Evolutionary conservation across 2,888 invertebrate genomes (phyloP).

Genomic region (Gordius sp.): DNA sequence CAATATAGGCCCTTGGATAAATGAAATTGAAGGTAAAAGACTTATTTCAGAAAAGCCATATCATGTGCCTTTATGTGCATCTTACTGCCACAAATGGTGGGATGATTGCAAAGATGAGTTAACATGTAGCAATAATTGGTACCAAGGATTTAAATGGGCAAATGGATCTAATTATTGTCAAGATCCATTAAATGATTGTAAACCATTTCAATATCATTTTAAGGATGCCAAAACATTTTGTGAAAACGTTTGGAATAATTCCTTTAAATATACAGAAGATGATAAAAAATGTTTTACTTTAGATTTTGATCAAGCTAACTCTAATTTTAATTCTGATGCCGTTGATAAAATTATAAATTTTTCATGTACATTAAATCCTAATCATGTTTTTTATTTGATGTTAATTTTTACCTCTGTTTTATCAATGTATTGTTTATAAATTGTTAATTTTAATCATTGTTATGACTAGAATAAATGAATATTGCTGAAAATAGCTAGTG

Average conservation of each 20-base stretch:
- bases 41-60: slow-evolving; percentile 15
- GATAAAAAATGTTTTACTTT: slow-evolving; percentile 17
- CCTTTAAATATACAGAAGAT: slow-evolving; percentile 15
- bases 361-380: no score
- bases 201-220: not conserved
- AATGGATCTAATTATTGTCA: slow-evolving; percentile 5
- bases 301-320: no score
- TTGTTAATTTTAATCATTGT: no score
- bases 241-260: slow-evolving; percentile 17
- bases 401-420: no score
- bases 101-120: slow-evolving; percentile 18
- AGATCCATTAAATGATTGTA: not conserved
- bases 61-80: slow-evolving; percentile 16
- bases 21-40: not conserved
- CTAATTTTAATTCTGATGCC: no score
- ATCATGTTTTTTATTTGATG: no score
- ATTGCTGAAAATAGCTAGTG: no score
- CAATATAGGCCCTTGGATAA: slow-evolving; percentile 14
- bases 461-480: no score
- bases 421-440: no score
- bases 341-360: no score
- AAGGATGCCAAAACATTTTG: slow-evolving; percentile 11
- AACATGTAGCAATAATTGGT: slow-evolving; percentile 16
- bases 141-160: slow-evolving; percentile 16
- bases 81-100: slow-evolving; percentile 17